Evolutionary conservation across 2,113 vertebrate genomes (phyloP), one percentile per base, ranked within the genome.

Genomic region (Capreolus pygargus): DNA sequence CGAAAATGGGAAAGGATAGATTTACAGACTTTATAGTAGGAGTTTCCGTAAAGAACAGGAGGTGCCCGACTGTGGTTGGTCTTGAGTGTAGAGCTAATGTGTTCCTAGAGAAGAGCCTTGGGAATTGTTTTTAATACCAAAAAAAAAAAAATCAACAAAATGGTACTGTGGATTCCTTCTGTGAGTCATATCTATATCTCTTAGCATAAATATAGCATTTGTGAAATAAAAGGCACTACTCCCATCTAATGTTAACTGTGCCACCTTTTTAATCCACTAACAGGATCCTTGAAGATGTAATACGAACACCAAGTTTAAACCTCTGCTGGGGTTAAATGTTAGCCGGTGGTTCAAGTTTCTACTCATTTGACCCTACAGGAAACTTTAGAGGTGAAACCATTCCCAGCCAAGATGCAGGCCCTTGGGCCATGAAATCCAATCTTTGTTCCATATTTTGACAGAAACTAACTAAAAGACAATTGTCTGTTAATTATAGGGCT

Each of bases 281-380:
- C 74, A 0, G 12, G 57, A 64, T 50, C 78, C 78, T 33, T 52
- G 91, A 82, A 82, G 89, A 50, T 52, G 54, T 4, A 36, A 54
- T 36, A 14, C 81, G 60, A 70, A 54, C 82, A 30, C 57, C 92
- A 14, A 89, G 43, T 52, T 81, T 36, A 88, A 83, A 74, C 95
- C 64, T 57, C 93, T 43, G 88, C 76, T 27, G 23, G 9, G 9
- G 91, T 95, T 91, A 86, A 88, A 79, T n/a, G 64, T 58, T 94
- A 89, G 93, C 86, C 8, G 21, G 21, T 0, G 4, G 36, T 87
- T 88, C 89, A 67, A 36, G 47, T 91, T 93, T 92, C 97, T 79
- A 50, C 82, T 61, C 91, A n/a, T 47, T 85, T 93, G 97, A 95
- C 91, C 91, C 95, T 16, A 55, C 82, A 21, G 47, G 96, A 97